A percentile compares a stretch with the other conserved stretches of the same genome.
phyloP scores from a whole-genome alignment of 2,797 vertebrate species.

The Malurus splendens region DNA sequence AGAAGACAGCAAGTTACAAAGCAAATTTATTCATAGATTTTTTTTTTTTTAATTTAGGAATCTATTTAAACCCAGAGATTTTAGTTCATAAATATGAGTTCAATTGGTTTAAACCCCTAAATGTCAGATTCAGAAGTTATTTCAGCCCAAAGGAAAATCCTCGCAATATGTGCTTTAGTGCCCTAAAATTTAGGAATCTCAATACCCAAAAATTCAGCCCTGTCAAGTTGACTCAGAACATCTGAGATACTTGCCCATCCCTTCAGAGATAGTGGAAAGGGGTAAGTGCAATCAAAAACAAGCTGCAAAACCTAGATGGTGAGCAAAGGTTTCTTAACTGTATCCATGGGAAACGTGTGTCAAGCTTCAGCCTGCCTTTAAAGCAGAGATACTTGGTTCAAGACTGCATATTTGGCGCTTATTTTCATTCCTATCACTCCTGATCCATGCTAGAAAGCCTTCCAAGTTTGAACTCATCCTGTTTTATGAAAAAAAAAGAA shows the following conservation, averaged over 20 bases:
- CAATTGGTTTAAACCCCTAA: neutral
- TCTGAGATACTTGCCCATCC: neutral
- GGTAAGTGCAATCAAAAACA: neutral
- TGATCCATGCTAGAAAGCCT: neutral
- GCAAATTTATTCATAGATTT: neutral
- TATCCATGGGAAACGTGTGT: neutral
- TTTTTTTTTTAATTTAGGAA: neutral
- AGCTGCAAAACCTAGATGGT: neutral
- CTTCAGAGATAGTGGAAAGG: neutral
- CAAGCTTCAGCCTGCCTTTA: neutral
- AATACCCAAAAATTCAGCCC: neutral
- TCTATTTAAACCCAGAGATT: neutral
- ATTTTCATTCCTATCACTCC: neutral
- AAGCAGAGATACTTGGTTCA: neutral
- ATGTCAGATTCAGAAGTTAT: neutral
- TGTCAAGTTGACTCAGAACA: neutral
- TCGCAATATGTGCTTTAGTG: neutral
- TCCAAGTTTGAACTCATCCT: neutral
- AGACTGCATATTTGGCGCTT: neutral
- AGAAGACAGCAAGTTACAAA: neutral
- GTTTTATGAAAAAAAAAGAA: neutral
- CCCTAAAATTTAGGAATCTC: neutral
- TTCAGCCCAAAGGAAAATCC: neutral
- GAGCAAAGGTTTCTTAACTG: neutral
- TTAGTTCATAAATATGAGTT: neutral